These are phyloP conservation scores for Trachelus tabidus DNA, from an alignment of 2,888 invertebrate species.

Conservation along the genomic window DNA sequence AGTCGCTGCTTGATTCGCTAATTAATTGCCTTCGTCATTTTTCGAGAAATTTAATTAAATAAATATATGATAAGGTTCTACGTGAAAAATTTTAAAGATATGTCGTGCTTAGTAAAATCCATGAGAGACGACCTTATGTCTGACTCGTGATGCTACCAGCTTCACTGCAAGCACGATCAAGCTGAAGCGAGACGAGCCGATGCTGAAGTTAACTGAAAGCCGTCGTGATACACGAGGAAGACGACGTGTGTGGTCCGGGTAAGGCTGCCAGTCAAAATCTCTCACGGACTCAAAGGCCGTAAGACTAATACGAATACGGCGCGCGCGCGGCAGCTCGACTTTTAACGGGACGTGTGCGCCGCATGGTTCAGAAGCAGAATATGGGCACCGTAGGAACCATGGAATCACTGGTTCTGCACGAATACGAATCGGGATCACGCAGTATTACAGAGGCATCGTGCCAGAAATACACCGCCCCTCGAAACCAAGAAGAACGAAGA, in stretches of 20 bases:
- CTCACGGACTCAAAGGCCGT: slow-evolving; percentile 29
- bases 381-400: not conserved
- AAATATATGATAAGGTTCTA: not conserved
- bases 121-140: not conserved
- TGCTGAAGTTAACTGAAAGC: not conserved
- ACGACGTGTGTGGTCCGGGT: slow-evolving; percentile 54
- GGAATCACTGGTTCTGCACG: slow-evolving; percentile 1
- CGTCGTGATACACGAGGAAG: not conserved
- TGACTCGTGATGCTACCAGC: not conserved
- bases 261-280: slow-evolving; percentile 53
- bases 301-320: not conserved
- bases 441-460: slow-evolving; percentile 1
- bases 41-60: not conserved
- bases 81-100: not conserved
- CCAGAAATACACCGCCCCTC: slow-evolving; percentile 4
- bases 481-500: not conserved
- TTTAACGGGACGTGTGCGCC: not conserved
- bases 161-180: not conserved
- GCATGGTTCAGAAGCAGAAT: not conserved
- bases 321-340: slow-evolving; percentile 1
- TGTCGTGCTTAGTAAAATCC: not conserved
- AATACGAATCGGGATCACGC: not conserved
- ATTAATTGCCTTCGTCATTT: not conserved
- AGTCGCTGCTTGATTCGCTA: not conserved
- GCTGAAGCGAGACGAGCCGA: not conserved